Conservation (phyloP, 2,888 invertebrate genomes). For the Drosophila ustulata region DNA sequence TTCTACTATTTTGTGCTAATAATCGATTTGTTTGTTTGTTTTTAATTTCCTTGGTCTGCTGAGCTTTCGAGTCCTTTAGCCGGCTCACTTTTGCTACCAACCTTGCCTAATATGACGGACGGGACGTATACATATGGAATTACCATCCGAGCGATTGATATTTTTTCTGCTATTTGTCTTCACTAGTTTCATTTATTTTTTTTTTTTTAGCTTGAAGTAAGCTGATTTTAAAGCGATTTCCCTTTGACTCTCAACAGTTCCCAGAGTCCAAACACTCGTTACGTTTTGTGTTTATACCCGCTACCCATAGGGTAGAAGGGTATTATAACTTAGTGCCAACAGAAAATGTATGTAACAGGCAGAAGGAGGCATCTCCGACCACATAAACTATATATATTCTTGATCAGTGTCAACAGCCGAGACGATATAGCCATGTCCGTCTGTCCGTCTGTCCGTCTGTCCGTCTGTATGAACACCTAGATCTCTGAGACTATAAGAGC, state of each 20-base stretch:
- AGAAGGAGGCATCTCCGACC: too few species aligned
- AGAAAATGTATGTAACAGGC: too few species aligned
- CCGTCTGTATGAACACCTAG: too few species aligned
- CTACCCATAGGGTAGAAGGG: too few species aligned
- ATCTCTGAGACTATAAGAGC: too few species aligned
- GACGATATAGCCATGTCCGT: too few species aligned
- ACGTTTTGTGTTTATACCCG: conserved; percentile 2
- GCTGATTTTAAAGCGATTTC: conserved; percentile 70
- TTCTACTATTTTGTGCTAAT: conserved; percentile 56
- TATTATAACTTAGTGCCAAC: too few species aligned
- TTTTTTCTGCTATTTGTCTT: conserved; percentile 42
- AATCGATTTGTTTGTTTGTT: conserved; percentile 76
- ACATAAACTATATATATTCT: too few species aligned
- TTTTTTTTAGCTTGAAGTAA: conserved; percentile 52
- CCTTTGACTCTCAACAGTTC: conserved; percentile 18
- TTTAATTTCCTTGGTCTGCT: conserved; percentile 68
- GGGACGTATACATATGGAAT: conserved; percentile 8
- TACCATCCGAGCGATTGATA: conserved; percentile 14
- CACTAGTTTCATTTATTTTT: conserved; percentile 7
- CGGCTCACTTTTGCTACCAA: conserved; percentile 3
- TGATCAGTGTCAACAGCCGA: too few species aligned
- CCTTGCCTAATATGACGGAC: conserved; percentile 35
- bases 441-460: too few species aligned
- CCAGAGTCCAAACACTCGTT: conserved; percentile 17
- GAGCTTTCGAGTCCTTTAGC: conserved; percentile 36